phyloP scores from a whole-genome alignment of 2,797 vertebrate species.

The Poeciliopsis paucimaculata region DNA sequence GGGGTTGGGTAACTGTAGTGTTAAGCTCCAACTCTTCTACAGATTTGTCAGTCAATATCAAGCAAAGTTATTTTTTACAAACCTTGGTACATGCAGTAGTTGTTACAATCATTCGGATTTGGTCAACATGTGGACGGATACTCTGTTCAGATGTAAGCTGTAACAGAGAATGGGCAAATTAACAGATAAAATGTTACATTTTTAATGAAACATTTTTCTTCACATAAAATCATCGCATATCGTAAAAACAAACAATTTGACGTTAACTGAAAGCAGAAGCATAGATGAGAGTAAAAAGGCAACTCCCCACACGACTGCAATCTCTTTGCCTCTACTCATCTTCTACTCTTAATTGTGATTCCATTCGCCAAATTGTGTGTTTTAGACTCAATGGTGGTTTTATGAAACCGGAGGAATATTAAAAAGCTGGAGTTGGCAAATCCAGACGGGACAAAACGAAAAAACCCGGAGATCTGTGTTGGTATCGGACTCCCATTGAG shows the following conservation, averaged over 20 bases:
- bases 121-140: not conserved
- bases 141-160: not conserved
- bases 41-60: not conserved
- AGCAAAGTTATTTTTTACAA: not conserved
- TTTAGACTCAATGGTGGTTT: conserved; percentile 10
- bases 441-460: not conserved
- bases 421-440: not conserved
- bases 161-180: too few relatives aligned
- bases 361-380: not conserved
- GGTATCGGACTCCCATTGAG: conserved; percentile 19
- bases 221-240: conserved; percentile 1
- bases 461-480: not conserved
- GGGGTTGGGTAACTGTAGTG: too few relatives aligned
- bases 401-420: not conserved
- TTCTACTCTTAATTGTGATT: conserved; percentile 6
- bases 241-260: not conserved
- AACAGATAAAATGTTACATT: not conserved
- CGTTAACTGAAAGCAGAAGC: not conserved
- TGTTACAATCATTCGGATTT: not conserved
- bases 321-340: conserved; percentile 11
- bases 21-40: too few relatives aligned
- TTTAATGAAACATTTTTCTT: conserved; percentile 1
- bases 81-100: not conserved
- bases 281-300: conserved; percentile 12
- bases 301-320: conserved; percentile 1